Evolutionary conservation across 1,140 invertebrate species (phyloP).

Genomic region (Microplitis demolitor): DNA sequence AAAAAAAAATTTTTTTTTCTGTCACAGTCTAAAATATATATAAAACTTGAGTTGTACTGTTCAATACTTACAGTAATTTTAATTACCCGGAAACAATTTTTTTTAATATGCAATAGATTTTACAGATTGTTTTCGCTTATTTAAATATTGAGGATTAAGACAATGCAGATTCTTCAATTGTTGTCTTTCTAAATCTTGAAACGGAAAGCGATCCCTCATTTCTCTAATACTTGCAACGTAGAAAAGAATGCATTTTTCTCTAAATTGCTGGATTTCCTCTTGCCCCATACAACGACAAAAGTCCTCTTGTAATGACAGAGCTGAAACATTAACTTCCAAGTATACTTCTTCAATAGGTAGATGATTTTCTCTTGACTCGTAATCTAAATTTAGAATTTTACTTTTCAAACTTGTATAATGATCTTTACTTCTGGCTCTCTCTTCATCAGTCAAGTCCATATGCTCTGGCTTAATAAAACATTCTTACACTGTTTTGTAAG

Average conservation of each 20-base stretch:
- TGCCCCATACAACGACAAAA: neutral
- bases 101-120: neutral
- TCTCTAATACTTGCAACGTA: slow-evolving; percentile 25
- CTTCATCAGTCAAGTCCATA: neutral
- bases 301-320: neutral
- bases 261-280: slow-evolving; percentile 2
- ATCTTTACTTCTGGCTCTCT: neutral
- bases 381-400: too few relatives aligned
- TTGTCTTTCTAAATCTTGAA: slow-evolving; percentile 7
- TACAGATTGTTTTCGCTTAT: neutral
- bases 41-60: too few relatives aligned
- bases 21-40: too few relatives aligned
- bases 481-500: slow-evolving; percentile 26
- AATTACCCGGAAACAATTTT: neutral
- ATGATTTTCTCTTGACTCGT: too few relatives aligned
- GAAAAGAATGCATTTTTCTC: slow-evolving; percentile 25
- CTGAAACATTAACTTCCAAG: too few relatives aligned
- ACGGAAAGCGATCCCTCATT: slow-evolving; percentile 24
- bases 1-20: too few relatives aligned
- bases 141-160: neutral
- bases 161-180: slow-evolving; percentile 13
- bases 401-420: neutral
- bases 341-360: too few relatives aligned
- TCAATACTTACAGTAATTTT: neutral
- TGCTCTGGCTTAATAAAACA: slow-evolving; percentile 30